Evolutionary conservation across 37 sponge, comb jelly and placozoan genomes (phyloP), one percentile per base, ranked within the genome.

Genomic region (Bolinopsis microptera): DNA sequence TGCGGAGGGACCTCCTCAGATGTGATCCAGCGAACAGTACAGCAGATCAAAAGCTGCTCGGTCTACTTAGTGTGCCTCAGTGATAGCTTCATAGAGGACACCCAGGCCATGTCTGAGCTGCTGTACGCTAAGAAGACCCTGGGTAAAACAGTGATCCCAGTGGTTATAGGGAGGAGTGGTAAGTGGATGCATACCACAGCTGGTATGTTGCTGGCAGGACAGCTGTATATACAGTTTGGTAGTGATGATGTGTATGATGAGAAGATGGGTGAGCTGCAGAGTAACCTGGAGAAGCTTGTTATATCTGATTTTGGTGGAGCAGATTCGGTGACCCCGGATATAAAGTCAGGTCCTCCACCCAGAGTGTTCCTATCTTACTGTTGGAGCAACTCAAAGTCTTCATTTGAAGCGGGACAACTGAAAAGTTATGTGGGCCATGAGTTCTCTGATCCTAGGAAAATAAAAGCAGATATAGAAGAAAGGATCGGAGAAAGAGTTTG

Each of bases 91-190:
- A 72, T 72, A 3, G 75, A 72, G 75, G 25, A 72, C 18, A 2
- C 26, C 3, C 26, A 24, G 26, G 75, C 75, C 75, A 72, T 72
- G 75, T 24, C 75, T 21, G 75, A 72, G 75, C 75, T 72, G 75
- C 75, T 72, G 3, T 72, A 72, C 75, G 75, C 75, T 24, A 72
- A 72, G 75, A 72, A 72, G 31, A 72, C 75, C 26, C 30, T 27
- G 30, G 30, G 75, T 24, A 72, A 72, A 27, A 72, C 75, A 5
- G 75, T 72, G 30, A 72, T 72, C 13, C 75, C 75, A 8, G 75
- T 72, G 13, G 75, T 72, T 72, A 24, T 72, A 8, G 75, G 75
- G 26, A 30, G 3, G 26, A 72, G 75, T 21, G 3, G 18, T 2
- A 72, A 72, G n/a, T 72, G 75, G 75, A 8, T 30, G 3, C 2